These are phyloP conservation scores for Rousettus madagascariensis DNA, from an alignment of 2,797 vertebrate genomes.

Conservation along the genomic window DNA sequence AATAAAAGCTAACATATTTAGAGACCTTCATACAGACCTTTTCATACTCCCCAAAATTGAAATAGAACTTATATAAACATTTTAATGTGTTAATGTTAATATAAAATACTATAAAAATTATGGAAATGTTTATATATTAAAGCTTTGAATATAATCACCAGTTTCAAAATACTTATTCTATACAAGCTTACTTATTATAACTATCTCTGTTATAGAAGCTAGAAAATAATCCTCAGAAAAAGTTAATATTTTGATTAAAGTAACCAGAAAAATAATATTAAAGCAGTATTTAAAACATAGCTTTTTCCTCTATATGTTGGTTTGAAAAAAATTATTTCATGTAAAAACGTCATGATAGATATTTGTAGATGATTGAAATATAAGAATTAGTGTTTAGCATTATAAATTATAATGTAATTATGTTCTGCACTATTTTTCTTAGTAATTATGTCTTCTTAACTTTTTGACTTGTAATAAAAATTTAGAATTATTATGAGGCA, in stretches of 20 bases:
- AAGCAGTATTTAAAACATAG: background rate
- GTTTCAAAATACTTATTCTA: background rate
- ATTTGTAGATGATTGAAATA: conserved; percentile 18
- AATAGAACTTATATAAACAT: background rate
- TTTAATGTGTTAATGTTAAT: background rate
- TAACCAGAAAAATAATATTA: background rate
- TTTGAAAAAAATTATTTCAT: background rate
- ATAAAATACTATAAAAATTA: background rate
- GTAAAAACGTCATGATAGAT: background rate
- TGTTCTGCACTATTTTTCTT: conserved; percentile 17
- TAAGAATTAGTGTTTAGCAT: background rate
- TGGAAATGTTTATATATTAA: background rate
- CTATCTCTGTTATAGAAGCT: background rate
- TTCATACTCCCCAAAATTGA: background rate
- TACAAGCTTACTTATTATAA: background rate
- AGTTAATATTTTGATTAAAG: background rate
- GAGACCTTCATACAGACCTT: background rate
- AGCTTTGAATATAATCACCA: background rate
- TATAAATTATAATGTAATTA: background rate
- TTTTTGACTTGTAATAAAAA: background rate
- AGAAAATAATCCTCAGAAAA: background rate
- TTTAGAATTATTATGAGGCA: background rate
- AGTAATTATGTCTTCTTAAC: background rate
- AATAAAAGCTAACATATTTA: background rate
- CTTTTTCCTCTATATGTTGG: background rate